Conservation (phyloP, 2,888 invertebrate species). For the Elgonia sp. region DNA sequence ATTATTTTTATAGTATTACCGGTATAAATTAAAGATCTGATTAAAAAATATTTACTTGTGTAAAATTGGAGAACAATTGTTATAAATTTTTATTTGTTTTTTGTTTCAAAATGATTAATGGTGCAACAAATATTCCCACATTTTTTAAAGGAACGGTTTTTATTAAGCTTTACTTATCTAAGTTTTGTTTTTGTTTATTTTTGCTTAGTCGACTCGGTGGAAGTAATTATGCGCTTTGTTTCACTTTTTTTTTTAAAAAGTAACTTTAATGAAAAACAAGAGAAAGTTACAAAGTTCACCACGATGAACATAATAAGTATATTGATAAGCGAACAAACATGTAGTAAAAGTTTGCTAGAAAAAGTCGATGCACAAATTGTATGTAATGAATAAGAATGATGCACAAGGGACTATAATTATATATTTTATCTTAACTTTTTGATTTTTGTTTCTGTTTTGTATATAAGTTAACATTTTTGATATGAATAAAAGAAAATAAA, state of each 20-base stretch:
- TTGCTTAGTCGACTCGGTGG: no score
- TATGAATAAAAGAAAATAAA: no score
- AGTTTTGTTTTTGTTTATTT: no score
- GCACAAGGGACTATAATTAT: neutral
- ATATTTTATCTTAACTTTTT: no score
- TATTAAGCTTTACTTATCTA: no score
- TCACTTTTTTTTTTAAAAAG: neutral
- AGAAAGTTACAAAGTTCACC: slow-evolving; percentile 20
- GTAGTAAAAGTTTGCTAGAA: slow-evolving; percentile 21
- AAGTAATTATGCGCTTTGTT: no score
- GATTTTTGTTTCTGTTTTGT: no score
- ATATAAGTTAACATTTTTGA: no score
- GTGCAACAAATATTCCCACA: no score
- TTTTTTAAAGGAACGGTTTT: no score
- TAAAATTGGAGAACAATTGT: no score
- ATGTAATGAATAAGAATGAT: slow-evolving; percentile 18
- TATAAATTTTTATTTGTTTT: neutral
- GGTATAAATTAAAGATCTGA: neutral
- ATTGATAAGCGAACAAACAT: slow-evolving; percentile 31
- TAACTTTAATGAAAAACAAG: slow-evolving; percentile 38
- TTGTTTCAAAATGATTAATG: neutral
- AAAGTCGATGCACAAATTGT: slow-evolving; percentile 28
- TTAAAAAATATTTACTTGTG: neutral
- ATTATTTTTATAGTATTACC: slow-evolving; percentile 26
- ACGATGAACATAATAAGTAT: slow-evolving; percentile 15